Evolutionary conservation across 1,140 invertebrate genomes (phyloP).

Genomic region (Tetramorium alpestre): DNA sequence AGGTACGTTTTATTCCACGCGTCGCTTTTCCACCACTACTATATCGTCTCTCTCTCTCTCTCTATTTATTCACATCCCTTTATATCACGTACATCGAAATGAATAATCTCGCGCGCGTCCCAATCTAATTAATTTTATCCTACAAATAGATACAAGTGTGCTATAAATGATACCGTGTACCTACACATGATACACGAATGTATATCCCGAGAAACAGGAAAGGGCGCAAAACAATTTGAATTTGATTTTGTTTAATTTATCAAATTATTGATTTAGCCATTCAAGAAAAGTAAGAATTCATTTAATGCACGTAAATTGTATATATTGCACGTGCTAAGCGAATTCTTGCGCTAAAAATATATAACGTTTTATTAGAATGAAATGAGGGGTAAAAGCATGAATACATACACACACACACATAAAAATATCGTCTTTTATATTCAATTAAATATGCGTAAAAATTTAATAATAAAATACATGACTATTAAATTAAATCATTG

Average conservation of each 20-base stretch:
- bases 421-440: too few species aligned
- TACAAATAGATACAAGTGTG: neutral
- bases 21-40: neutral
- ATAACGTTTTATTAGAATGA: neutral
- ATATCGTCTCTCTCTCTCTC: too few species aligned
- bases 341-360: neutral
- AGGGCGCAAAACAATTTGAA: too few species aligned
- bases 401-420: too few species aligned
- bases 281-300: neutral
- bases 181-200: too few species aligned
- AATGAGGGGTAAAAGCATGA: neutral
- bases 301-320: conserved; percentile 56
- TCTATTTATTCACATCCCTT: too few species aligned
- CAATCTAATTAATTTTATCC: neutral
- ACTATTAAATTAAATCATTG: neutral
- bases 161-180: neutral
- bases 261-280: neutral
- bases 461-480: too few species aligned
- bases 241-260: neutral
- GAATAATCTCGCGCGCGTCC: too few species aligned
- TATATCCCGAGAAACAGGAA: too few species aligned
- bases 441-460: neutral
- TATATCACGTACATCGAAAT: too few species aligned
- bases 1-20: conserved; percentile 66
- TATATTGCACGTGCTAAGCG: conserved; percentile 59